Conservation (phyloP, 2,113 vertebrate genomes). For the Agapornis roseicollis region DNA sequence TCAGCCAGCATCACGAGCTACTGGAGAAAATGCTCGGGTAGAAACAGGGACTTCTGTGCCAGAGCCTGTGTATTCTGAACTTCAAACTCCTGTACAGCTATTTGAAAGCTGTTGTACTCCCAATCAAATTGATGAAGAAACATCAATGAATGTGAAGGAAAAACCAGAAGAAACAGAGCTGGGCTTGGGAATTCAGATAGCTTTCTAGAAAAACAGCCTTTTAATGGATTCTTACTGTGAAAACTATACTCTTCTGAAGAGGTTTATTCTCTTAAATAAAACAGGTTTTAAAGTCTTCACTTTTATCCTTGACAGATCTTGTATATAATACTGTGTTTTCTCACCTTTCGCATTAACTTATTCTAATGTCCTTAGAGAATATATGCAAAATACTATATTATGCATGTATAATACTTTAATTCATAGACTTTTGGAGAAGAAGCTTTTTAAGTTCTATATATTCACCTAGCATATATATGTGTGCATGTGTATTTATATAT, state of each 20-base stretch:
- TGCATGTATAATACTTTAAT: neutral
- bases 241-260: neutral
- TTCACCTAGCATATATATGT: neutral
- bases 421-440: neutral
- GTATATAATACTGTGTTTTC: neutral
- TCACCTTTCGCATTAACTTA: neutral
- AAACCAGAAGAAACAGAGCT: neutral
- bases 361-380: neutral
- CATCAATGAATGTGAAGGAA: neutral
- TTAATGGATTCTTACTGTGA: neutral
- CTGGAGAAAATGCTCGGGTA: neutral
- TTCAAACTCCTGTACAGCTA: neutral
- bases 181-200: neutral
- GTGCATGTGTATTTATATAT: neutral
- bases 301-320: neutral
- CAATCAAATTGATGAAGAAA: neutral
- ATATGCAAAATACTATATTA: neutral
- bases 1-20: neutral
- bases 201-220: neutral
- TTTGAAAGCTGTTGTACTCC: neutral
- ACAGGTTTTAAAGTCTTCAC: neutral
- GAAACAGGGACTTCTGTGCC: slow-evolving; percentile 25
- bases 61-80: neutral
- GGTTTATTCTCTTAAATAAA: neutral
- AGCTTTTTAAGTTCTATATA: neutral